Percentiles rank a stretch among this genome's conserved stretches.
Evolutionary conservation across 2,113 vertebrate genomes (phyloP).

Genomic region (Caranx ignobilis): DNA sequence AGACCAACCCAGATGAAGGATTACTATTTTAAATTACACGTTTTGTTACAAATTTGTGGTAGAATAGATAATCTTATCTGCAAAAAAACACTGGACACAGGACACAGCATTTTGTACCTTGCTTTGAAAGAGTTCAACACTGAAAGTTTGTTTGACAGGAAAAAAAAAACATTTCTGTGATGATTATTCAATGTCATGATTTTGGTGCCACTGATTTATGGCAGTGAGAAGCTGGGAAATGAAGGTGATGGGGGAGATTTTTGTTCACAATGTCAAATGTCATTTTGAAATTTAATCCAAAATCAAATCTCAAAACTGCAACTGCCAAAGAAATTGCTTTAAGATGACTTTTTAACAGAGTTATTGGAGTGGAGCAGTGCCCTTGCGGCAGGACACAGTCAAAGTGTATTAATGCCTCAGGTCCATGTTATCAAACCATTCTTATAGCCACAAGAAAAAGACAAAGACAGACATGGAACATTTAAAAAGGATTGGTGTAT

Average conservation of each 20-base stretch:
- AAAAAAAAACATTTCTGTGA: constrained; percentile 17
- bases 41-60: not conserved
- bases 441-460: constrained; percentile 3
- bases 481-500: not conserved
- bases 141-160: not conserved
- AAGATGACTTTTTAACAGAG: not conserved
- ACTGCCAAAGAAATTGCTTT: constrained; percentile 20
- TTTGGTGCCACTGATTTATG: constrained; percentile 18
- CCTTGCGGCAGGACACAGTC: not conserved
- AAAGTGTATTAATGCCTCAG: constrained; percentile 8
- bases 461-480: not conserved
- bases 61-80: not conserved
- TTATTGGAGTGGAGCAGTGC: not conserved
- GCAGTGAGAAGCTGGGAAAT: constrained; percentile 1
- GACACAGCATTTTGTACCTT: not conserved
- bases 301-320: constrained; percentile 22
- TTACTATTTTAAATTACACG: not conserved
- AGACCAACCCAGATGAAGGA: not conserved
- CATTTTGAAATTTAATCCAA: constrained; percentile 6
- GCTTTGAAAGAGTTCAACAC: not conserved
- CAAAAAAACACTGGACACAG: not conserved
- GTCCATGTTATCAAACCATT: not conserved
- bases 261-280: not conserved
- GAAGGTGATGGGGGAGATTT: constrained; percentile 2
- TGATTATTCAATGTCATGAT: not conserved